Evolutionary conservation across 2,797 vertebrate species (phyloP).

Genomic region (Yasuhikotakia modesta): DNA sequence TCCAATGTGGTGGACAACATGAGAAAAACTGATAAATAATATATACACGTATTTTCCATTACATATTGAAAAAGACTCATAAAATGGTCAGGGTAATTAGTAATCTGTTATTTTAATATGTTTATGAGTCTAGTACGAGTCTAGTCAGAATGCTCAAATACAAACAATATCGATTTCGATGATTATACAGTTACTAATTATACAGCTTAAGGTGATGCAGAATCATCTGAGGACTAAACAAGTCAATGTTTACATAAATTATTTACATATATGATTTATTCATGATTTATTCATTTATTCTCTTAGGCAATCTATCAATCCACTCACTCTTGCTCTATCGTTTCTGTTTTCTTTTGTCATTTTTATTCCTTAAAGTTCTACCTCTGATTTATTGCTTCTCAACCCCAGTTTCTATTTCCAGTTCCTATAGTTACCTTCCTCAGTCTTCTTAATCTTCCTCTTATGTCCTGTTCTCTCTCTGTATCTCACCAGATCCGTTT

Average conservation of each 20-base stretch:
- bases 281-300: too few relatives aligned
- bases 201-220: background rate
- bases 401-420: background rate
- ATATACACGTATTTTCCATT: too few relatives aligned
- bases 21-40: too few relatives aligned
- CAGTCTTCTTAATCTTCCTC: background rate
- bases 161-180: constrained; percentile 4
- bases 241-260: constrained; percentile 24
- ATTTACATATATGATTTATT: too few relatives aligned
- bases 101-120: too few relatives aligned
- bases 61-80: too few relatives aligned
- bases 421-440: background rate
- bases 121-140: too few relatives aligned
- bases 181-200: constrained; percentile 6
- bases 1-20: background rate
- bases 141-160: background rate
- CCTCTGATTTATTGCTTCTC: background rate
- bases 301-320: background rate
- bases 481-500: background rate
- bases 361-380: too few relatives aligned
- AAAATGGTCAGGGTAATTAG: too few relatives aligned
- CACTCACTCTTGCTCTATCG: background rate
- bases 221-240: background rate
- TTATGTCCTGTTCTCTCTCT: background rate
- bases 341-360: background rate